A percentile compares a stretch with the other conserved stretches of the same genome.
These are phyloP conservation scores for Apotomis betuletana DNA, from an alignment of 2,888 invertebrate genomes.

Conservation along the genomic window DNA sequence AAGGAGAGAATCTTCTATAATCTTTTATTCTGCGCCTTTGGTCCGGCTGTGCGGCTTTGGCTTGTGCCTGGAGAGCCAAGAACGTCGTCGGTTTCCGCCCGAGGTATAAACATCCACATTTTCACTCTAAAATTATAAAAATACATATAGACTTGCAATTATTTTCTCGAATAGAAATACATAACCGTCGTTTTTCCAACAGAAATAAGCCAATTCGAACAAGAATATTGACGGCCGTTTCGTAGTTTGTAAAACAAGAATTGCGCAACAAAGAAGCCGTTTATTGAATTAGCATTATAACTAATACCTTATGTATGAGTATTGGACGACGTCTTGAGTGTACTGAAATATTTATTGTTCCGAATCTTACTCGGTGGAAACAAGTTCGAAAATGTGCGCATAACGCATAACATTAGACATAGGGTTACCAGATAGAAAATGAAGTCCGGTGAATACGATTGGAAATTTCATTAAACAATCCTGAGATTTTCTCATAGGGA, in stretches of 20 bases:
- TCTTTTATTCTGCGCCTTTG: no score
- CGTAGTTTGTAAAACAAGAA: conserved; percentile 21
- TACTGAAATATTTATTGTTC: not conserved
- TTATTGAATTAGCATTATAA: conserved; percentile 44
- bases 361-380: not conserved
- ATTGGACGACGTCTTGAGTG: not conserved
- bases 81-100: no score
- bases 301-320: not conserved
- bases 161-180: not conserved
- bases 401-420: not conserved
- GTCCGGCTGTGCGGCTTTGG: no score
- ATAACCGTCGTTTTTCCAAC: not conserved
- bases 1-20: no score
- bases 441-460: no score
- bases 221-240: conserved; percentile 11
- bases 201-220: not conserved
- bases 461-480: no score
- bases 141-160: not conserved
- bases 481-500: no score
- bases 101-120: no score
- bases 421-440: no score
- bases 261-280: conserved; percentile 44
- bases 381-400: not conserved
- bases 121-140: no score
- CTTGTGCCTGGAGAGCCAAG: no score